Conservation (phyloP, 1,140 invertebrate genomes). For the Phymorhynchus buccinoides region DNA sequence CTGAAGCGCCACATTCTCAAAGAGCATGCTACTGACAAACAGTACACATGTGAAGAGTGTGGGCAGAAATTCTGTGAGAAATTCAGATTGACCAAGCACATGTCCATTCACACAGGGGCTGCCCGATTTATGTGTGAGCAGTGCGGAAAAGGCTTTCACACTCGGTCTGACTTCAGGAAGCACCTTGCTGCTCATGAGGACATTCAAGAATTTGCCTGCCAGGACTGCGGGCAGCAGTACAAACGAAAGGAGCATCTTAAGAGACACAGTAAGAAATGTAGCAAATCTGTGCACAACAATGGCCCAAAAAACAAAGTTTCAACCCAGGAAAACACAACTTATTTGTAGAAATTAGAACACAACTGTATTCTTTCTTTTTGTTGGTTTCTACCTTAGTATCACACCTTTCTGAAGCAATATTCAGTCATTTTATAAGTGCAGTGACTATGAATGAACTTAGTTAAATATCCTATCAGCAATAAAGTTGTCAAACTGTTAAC, state of each 20-base stretch:
- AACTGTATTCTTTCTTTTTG: too few relatives aligned
- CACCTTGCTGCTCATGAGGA: constrained; percentile 1
- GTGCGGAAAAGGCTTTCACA: constrained; percentile 20
- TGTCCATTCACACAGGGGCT: constrained; percentile 6
- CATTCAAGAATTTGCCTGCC: neutral
- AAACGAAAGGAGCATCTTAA: constrained; percentile 22
- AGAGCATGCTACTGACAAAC: constrained; percentile 21
- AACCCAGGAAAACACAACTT: too few relatives aligned
- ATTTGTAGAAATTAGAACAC: too few relatives aligned
- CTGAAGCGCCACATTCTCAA: neutral
- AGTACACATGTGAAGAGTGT: constrained; percentile 15
- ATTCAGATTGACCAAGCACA: constrained; percentile 8
- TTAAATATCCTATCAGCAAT: too few relatives aligned
- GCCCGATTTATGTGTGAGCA: constrained; percentile 24
- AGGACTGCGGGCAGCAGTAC: constrained; percentile 6
- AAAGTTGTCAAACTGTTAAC: too few relatives aligned
- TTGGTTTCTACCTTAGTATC: too few relatives aligned
- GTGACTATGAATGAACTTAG: too few relatives aligned
- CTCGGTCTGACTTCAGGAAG: constrained; percentile 4
- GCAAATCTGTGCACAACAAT: neutral
- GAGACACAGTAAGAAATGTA: neutral
- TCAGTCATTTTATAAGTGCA: too few relatives aligned
- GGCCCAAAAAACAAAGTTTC: neutral
- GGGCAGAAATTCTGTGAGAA: constrained; percentile 20
- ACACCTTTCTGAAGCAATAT: too few relatives aligned